phyloP scores from a whole-genome alignment of 2,113 vertebrate genomes.

The Bufo gargarizans region DNA sequence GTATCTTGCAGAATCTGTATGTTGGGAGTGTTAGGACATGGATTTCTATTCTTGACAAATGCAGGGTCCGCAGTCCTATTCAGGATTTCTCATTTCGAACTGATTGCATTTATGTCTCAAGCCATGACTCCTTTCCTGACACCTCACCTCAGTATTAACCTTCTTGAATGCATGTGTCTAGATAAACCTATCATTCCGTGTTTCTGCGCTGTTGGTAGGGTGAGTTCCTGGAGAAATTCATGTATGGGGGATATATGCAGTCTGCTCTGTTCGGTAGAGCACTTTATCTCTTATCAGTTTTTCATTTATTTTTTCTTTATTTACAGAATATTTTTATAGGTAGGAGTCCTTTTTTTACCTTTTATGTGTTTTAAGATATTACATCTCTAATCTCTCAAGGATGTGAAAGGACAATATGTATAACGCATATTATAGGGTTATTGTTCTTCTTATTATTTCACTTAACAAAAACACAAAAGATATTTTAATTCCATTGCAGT shows the following conservation, averaged over 20 bases:
- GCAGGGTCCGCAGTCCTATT: background rate
- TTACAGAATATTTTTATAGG: background rate
- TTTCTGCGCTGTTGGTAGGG: background rate
- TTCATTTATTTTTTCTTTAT: background rate
- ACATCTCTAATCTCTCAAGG: background rate
- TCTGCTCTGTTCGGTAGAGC: background rate
- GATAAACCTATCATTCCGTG: conserved; percentile 30
- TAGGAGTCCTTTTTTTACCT: too few relatives aligned
- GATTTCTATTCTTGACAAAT: background rate
- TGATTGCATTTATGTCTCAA: conserved; percentile 44
- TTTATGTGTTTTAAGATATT: background rate
- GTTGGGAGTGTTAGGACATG: background rate
- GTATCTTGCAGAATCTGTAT: background rate
- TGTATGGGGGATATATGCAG: background rate
- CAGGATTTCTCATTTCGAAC: conserved; percentile 1
- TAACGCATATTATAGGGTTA: too few relatives aligned
- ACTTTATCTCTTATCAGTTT: background rate
- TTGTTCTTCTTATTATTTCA: too few relatives aligned
- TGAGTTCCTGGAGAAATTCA: background rate
- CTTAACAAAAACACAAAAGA: too few relatives aligned
- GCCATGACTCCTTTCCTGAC: conserved; percentile 22
- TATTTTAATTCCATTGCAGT: background rate
- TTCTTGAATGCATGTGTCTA: background rate
- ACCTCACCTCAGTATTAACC: conserved; percentile 28
- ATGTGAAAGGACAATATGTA: background rate